Evolutionary conservation across 2,888 invertebrate genomes (phyloP).

Genomic region (Cephus sareptanus): DNA sequence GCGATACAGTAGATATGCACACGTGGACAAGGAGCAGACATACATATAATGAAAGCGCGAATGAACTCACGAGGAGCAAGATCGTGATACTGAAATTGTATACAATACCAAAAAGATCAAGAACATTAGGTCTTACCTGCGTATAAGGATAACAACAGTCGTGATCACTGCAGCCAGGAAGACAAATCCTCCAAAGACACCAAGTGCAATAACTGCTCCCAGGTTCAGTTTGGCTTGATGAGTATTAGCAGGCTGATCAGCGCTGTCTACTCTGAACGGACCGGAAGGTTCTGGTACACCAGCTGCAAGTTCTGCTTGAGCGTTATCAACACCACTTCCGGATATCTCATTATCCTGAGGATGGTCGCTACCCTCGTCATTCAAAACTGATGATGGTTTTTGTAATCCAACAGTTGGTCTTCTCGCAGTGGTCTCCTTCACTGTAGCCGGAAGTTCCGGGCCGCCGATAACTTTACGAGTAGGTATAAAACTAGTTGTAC

Average conservation of each 20-base stretch:
- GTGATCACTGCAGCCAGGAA: conserved; percentile 90
- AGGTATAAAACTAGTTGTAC: conserved; percentile 23
- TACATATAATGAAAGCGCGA: conserved; percentile 4
- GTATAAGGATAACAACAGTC: conserved; percentile 86
- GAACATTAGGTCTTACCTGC: conserved; percentile 74
- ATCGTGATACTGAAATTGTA: conserved; percentile 22
- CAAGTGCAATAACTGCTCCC: conserved; percentile 88
- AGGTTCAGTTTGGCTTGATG: conserved; percentile 79
- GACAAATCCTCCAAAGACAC: conserved; percentile 91
- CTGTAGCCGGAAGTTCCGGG: conserved; percentile 56
- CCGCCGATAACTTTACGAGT: conserved; percentile 25
- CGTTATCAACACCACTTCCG: conserved; percentile 63
- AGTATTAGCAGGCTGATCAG: conserved; percentile 47
- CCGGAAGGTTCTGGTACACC: conserved; percentile 67
- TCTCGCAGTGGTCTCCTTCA: conserved; percentile 53
- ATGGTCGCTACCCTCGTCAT: conserved; percentile 70
- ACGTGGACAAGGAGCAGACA: conserved; percentile 24
- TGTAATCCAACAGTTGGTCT: conserved; percentile 55
- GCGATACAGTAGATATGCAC: conserved; percentile 35
- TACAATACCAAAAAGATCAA: conserved; percentile 1
- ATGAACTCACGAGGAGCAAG: conserved; percentile 20
- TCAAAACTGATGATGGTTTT: conserved; percentile 49
- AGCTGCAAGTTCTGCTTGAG: conserved; percentile 55
- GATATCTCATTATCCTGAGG: conserved; percentile 86
- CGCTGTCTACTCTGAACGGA: conserved; percentile 69